Evolutionary conservation across 2,888 invertebrate genomes (phyloP).

Genomic region (Drosophila pseudotalamancana): DNA sequence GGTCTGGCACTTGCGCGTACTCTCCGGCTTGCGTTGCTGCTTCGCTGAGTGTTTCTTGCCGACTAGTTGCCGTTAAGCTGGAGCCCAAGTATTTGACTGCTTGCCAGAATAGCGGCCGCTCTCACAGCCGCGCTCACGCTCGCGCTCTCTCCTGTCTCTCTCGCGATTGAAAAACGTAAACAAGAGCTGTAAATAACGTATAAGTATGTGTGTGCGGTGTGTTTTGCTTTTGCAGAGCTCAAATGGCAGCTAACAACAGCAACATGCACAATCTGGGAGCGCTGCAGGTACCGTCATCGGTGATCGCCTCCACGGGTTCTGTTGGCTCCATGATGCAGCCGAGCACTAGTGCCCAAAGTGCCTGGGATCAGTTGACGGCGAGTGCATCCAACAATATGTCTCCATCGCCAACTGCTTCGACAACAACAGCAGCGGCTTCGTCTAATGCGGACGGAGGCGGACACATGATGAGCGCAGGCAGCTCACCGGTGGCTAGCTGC

Average conservation of each 20-base stretch:
- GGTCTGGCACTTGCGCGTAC: conserved; percentile 38
- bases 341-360: conserved; percentile 74
- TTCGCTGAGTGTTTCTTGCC: conserved; percentile 72
- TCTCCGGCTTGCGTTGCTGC: conserved; percentile 58
- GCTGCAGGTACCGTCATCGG: conserved; percentile 69
- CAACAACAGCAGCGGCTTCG: conserved; percentile 4
- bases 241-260: conserved; percentile 79
- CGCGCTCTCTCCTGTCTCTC: conserved; percentile 17
- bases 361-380: conserved; percentile 84
- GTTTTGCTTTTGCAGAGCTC: conserved; percentile 38
- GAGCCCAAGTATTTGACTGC: conserved; percentile 55
- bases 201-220: conserved; percentile 18
- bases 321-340: conserved; percentile 71
- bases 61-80: conserved; percentile 66
- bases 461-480: conserved; percentile 71
- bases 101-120: conserved; percentile 22
- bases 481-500: conserved; percentile 79
- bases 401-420: conserved; percentile 48
- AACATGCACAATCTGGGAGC: conserved; percentile 68
- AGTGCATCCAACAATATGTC: conserved; percentile 68
- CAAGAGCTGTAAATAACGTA: conserved; percentile 33
- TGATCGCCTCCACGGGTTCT: conserved; percentile 77
- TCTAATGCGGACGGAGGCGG: conserved; percentile 20
- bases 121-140: conserved; percentile 23
- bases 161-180: conserved; percentile 51